phyloP scores from a whole-genome alignment of 1,140 invertebrate species.

The Saccostrea echinata region DNA sequence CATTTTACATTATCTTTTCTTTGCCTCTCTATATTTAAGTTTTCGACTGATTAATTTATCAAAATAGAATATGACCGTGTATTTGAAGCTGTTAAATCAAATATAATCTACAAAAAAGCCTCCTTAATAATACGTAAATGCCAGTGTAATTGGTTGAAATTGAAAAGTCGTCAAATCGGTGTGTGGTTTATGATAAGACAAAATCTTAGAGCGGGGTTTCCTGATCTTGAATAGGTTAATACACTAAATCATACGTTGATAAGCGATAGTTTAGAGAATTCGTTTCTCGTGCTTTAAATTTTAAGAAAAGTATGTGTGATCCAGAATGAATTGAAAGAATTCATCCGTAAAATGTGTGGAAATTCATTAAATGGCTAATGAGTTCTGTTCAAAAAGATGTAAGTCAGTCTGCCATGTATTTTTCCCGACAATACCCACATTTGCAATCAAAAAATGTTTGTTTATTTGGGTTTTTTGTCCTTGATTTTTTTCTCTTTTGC shows the following conservation, averaged over 20 bases:
- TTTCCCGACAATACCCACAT: too few relatives aligned
- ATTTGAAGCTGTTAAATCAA: background rate
- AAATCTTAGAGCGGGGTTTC: constrained; percentile 10
- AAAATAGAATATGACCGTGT: constrained; percentile 2
- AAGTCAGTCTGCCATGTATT: too few relatives aligned
- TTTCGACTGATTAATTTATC: background rate
- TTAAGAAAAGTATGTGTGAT: background rate
- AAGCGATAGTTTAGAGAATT: background rate
- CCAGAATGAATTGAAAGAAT: background rate
- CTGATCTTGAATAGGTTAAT: constrained; percentile 2
- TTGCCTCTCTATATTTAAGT: background rate
- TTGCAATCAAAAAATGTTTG: too few relatives aligned
- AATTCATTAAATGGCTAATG: background rate
- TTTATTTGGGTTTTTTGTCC: too few relatives aligned
- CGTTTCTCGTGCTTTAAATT: background rate
- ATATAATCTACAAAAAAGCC: background rate
- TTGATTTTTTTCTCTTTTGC: too few relatives aligned
- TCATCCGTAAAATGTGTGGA: background rate
- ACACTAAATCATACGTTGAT: background rate
- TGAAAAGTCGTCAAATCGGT: constrained; percentile 33
- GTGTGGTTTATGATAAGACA: constrained; percentile 19
- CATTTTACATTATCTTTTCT: background rate
- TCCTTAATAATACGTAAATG: constrained; percentile 16
- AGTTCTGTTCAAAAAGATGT: background rate
- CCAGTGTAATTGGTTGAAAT: constrained; percentile 32